Percentiles rank a stretch among this genome's conserved stretches.
Evolutionary conservation across 2,113 vertebrate species (phyloP).

Genomic region (Eurypyga helias): DNA sequence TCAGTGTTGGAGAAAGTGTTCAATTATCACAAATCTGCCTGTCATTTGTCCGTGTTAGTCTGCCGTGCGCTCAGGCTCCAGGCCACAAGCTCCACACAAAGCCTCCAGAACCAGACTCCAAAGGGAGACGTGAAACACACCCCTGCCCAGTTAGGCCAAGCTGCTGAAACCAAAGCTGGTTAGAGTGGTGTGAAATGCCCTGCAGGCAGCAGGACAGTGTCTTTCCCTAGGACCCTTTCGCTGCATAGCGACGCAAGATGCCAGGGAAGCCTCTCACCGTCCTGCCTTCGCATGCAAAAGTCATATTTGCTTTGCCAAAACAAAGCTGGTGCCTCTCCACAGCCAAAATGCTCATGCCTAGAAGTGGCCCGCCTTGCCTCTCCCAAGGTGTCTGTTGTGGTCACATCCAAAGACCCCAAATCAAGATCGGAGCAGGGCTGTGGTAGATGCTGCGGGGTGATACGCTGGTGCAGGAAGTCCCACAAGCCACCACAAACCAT

Average conservation of each 20-base stretch:
- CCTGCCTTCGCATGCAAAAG: not conserved
- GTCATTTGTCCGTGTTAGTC: not conserved
- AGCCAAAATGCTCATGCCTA: not conserved
- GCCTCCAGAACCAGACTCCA: not conserved
- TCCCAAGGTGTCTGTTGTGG: not conserved
- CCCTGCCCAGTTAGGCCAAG: not conserved
- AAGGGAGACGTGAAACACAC: not conserved
- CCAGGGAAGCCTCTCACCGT: not conserved
- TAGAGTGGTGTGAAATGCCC: not conserved
- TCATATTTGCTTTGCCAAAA: not conserved
- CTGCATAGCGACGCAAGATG: not conserved
- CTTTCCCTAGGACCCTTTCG: not conserved
- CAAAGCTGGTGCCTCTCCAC: not conserved
- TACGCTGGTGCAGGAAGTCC: not conserved
- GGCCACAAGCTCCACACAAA: not conserved
- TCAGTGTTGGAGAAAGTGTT: not conserved
- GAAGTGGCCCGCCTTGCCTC: not conserved
- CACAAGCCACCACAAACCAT: not conserved
- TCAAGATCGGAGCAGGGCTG: rapidly evolving
- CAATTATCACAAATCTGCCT: not conserved
- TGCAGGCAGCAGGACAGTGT: not conserved
- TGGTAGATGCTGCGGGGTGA: not conserved
- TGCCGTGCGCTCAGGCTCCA: not conserved
- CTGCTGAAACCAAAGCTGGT: not conserved
- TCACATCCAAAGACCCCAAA: not conserved